Base-by-base conservation (phyloP, 1,140 invertebrate genomes). In the Ceratosolen fusciceps region DNA sequence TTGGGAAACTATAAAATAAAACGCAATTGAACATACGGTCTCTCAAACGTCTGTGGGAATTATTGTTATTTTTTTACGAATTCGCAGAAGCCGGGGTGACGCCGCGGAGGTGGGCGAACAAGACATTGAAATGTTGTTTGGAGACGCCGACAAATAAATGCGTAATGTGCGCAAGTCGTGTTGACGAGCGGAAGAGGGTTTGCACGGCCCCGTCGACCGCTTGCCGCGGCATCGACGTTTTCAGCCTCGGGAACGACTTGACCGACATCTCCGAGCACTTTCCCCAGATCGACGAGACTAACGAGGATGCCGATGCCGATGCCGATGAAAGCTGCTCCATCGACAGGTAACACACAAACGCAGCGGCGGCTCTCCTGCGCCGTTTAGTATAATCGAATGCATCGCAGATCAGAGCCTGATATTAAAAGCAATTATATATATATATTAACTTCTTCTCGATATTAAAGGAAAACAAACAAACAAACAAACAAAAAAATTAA, bases 141-240 rank as follows among this genome's bases (percentile, higher is more conserved):
- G 84, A 87, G 19, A 77, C 88, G 29, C 83, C 87, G 9, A 88
- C 86, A 74, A 90, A 90, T 70, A 90, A 90, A 70, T 90, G 89
- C 56, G 80, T 83, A 24, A 84, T 84, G 75, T 88, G 86, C 67
- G 78, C 83, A 2, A 81, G 77, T 4, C 26, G 5, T 12, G n/a
- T 10, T 7, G 58, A 65, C 8, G 54, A 1, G 8, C 14, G 26
- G 2, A 5, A 56, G 19, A 68, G 34, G 19, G 37, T 75, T 10
- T 77, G 79, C 54, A 43, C 39, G 12, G 74, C 31, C 5, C 74
- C 67, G 4, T 52, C 65, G 1, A 39, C 67, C 19, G 54, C 54
- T 14, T 75, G 79, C 34, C 67, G 29, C 3, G 29, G 29, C 9
- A 16, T n/a, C 0, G 79, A 80, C 12, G 31, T 80, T 0, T 80